Conservation (phyloP, 2,888 invertebrate genomes). For the Sipha maydis region DNA sequence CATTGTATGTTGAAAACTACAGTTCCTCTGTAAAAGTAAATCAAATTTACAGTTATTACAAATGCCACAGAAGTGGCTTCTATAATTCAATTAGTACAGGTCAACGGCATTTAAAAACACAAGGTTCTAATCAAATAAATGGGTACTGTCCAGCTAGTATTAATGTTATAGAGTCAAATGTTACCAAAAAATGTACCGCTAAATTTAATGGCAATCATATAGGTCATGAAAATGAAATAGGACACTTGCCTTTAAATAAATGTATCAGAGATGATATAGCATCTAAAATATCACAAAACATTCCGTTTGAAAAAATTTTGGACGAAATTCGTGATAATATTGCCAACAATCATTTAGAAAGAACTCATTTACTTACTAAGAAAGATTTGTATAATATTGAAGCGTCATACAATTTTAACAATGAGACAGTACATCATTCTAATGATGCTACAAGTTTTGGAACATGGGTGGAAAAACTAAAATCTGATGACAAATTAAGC, state of each 20-base stretch:
- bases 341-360: slow-evolving; percentile 10
- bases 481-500: neutral
- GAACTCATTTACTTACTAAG: slow-evolving; percentile 24
- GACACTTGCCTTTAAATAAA: slow-evolving; percentile 53
- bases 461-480: slow-evolving; percentile 16
- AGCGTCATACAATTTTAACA: slow-evolving; percentile 25
- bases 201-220: slow-evolving; percentile 52
- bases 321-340: slow-evolving; percentile 59
- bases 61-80: slow-evolving; percentile 59
- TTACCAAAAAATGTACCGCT: neutral
- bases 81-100: slow-evolving; percentile 59
- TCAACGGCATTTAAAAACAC: slow-evolving; percentile 55
- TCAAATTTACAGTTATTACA: slow-evolving; percentile 28
- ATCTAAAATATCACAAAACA: slow-evolving; percentile 61
- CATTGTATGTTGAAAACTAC: neutral
- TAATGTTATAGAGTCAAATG: slow-evolving; percentile 2
- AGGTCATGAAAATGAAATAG: slow-evolving; percentile 61
- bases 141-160: slow-evolving; percentile 62
- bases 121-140: slow-evolving; percentile 63
- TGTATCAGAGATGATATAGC: slow-evolving; percentile 57
- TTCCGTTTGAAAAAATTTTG: slow-evolving; percentile 61
- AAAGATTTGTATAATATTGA: slow-evolving; percentile 21
- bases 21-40: slow-evolving; percentile 21
- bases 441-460: neutral
- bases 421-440: neutral